Base-by-base conservation (phyloP, 2,888 invertebrate species). In the Amiota minor region DNA sequence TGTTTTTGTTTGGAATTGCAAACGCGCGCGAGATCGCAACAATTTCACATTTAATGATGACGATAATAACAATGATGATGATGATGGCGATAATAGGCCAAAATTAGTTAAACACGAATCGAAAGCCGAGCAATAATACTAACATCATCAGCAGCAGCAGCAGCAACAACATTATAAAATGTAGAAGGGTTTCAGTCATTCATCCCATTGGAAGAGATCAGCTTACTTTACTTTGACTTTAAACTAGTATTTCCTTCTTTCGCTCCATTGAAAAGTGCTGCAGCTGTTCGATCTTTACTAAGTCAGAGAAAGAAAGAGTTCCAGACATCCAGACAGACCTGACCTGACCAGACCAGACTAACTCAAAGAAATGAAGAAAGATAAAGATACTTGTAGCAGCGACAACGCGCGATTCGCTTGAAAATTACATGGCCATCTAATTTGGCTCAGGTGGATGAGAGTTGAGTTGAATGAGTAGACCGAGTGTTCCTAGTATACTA, bases 81-180 rank as follows among this genome's bases (percentile, higher is more conserved):
- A 84, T 84, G 85, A 84, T 84, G 80, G 83, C 85, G 85, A 84
- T 84, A 84, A 84, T 84, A 82, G 85, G 82, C 78, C 80, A 78
- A 84, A 84, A 84, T 84, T 84, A 85, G 85, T 84, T 84, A 83
- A 84, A 83, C 85, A 84, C 83, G 83, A 84, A 82, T 82, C 83
- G 59, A 53, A 70, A 65, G 50, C 9, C 6, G 10, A 47, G 65
- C 45, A 45, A 45, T 62, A 62, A 62, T 45, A 45, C 23, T 20
- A 62, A 18, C 12, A 14, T 1, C 1, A 35, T 35, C 23, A 62
- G 62, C 35, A 11, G 23, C 23, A 56, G 4, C 1, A 56, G 8
- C 10, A 65, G 47, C n/a, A n/a, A 18, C 6, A 53, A 53, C 23
- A 20, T 18, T 20, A 20, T 18, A 59, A 59, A 23, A 20, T 59